Base-by-base conservation (phyloP, 1,140 invertebrate genomes). In the Drosophila subpulchrella region DNA sequence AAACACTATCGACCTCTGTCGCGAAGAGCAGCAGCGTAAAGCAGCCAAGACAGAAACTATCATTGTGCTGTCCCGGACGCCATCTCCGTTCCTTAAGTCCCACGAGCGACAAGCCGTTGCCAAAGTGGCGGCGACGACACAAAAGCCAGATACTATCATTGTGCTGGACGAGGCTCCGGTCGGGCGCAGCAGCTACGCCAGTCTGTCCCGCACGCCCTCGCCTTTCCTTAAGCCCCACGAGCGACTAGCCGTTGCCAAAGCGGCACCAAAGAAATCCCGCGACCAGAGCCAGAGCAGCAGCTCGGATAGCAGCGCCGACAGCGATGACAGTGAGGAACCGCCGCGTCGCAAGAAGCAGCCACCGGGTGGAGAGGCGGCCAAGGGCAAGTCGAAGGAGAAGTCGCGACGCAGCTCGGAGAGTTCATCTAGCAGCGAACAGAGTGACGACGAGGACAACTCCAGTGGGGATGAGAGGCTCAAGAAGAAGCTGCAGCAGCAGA, bases 211-310 rank as follows among this genome's bases (percentile, higher is more conserved):
- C 66, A 96, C 96, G 1, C 96, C 96, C 20, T 96, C 96, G 20
- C 96, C 96, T 48, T 96, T 96, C 92, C 94, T 96, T 61, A 96
- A 96, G 92, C 95, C 95, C 51, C 95, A 96, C 76, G 96, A 96
- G 90, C 84, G 92, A 7, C 42, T 54, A 13, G 46, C 44, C 17
- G 78, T 42, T 10, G 59, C 61, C n/a, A 71, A 71, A 79, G 84
- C 48, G 30, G 48, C 93, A 83, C 70, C 92, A 50, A 94, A 94
- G 78, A 79, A 84, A 68, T 36, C 63, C 20, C 92, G 50, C 92
- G 93, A 55, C 90, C 93, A 80, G 63, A 92, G 78, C 44, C 91
- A 92, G 41, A 93, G 92, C 42, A 89, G 66, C 66, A 89, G 94
- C 93, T 83, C 93, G 4, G 89, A 92, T n/a, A 91, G 81, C 53